Conservation (phyloP, 2,888 invertebrate species). For the Drosophila robusta region DNA sequence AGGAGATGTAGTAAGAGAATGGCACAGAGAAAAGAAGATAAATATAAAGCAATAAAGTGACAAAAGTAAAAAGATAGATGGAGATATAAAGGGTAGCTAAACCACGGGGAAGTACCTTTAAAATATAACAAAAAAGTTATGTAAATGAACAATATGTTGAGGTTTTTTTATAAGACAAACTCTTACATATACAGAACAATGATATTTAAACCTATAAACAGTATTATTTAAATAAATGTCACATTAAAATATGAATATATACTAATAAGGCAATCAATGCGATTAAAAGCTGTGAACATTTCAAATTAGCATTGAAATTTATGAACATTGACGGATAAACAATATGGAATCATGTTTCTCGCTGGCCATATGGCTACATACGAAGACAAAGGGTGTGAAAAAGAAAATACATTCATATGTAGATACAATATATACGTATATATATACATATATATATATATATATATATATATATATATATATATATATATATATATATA, state of each 20-base stretch:
- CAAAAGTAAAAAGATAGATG: not conserved
- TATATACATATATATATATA: too few species aligned
- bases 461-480: not conserved
- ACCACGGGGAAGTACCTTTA: not conserved
- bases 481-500: not conserved
- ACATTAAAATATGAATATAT: not conserved
- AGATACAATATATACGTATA: too few species aligned
- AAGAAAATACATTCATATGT: constrained; percentile 9
- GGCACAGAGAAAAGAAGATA: not conserved
- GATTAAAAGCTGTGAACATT: constrained; percentile 1
- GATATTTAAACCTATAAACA: not conserved
- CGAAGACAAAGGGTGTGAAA: constrained; percentile 5
- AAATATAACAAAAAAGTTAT: not conserved
- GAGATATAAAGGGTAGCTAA: not conserved
- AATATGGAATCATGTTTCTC: too few species aligned
- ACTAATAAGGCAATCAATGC: not conserved
- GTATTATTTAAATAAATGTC: constrained; percentile 6
- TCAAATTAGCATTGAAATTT: too few species aligned
- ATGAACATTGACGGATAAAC: not conserved
- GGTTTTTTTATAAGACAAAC: not conserved
- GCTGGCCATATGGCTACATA: not conserved
- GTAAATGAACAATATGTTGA: not conserved
- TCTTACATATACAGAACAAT: not conserved
- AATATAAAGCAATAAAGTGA: not conserved
- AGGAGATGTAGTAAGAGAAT: too few species aligned